Evolutionary conservation across 2,797 vertebrate species (phyloP).

Genomic region (Arrhamphus sclerolepis): DNA sequence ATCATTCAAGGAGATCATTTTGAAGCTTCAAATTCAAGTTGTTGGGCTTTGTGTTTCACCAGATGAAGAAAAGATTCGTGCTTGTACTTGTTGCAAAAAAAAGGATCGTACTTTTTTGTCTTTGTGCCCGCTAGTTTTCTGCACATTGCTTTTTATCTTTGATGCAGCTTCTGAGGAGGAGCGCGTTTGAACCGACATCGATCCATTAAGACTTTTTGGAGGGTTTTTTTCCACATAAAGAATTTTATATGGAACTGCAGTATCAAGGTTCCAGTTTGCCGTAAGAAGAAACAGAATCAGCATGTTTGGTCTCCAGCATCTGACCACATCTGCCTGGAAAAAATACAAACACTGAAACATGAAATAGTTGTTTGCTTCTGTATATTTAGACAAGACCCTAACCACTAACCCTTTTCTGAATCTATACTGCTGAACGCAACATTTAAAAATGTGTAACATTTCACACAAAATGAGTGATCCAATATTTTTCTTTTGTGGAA

Average conservation of each 20-base stretch:
- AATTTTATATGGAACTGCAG: not conserved
- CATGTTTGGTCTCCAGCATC: too few relatives aligned
- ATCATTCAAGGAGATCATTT: not conserved
- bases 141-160: not conserved
- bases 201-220: not conserved
- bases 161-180: not conserved
- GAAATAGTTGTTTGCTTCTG: too few relatives aligned
- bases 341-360: too few relatives aligned
- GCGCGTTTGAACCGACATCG: not conserved
- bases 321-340: too few relatives aligned
- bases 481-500: too few relatives aligned
- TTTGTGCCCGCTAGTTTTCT: not conserved
- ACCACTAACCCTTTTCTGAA: not conserved
- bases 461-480: not conserved
- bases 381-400: not conserved
- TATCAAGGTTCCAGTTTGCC: not conserved
- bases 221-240: not conserved
- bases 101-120: too few relatives aligned
- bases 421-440: too few relatives aligned
- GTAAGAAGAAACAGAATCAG: not conserved
- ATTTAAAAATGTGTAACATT: not conserved
- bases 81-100: not conserved
- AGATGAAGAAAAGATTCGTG: not conserved
- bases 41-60: conserved; percentile 10
- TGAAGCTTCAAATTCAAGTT: not conserved